Evolutionary conservation across 1,140 invertebrate species (phyloP).

Genomic region (Drosophila elegans): DNA sequence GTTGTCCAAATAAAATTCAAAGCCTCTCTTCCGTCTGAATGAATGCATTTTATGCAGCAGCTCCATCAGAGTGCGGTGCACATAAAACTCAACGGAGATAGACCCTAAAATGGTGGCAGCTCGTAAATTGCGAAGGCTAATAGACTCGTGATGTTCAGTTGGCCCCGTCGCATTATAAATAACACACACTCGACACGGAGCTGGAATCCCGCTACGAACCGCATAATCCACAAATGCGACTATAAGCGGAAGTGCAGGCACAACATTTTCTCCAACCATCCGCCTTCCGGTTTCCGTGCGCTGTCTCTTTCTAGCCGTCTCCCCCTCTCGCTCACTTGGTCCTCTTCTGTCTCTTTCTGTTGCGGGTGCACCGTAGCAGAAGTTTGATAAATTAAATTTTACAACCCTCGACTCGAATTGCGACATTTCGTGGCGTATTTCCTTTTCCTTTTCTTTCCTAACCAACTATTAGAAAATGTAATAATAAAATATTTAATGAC

Average conservation of each 20-base stretch:
- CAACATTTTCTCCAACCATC: conserved; percentile 70
- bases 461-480: conserved; percentile 58
- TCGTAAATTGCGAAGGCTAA: conserved; percentile 48
- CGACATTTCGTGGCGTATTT: conserved; percentile 45
- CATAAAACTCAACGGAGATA: conserved; percentile 16
- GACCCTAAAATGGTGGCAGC: conserved; percentile 36
- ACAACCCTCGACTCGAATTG: conserved; percentile 35
- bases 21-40: conserved; percentile 4
- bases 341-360: conserved; percentile 8
- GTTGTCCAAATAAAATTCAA: conserved; percentile 9
- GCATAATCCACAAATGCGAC: conserved; percentile 44
- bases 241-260: conserved; percentile 74
- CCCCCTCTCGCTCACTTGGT: background rate
- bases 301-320: conserved; percentile 37
- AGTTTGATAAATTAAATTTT: conserved; percentile 73
- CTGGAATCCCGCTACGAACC: conserved; percentile 6
- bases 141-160: conserved; percentile 56
- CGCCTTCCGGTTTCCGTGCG: conserved; percentile 69
- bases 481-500: conserved; percentile 63
- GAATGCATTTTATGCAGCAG: conserved; percentile 17
- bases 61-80: background rate
- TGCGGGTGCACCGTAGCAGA: conserved; percentile 62
- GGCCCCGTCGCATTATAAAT: conserved; percentile 62
- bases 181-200: conserved; percentile 46
- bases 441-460: conserved; percentile 17